A percentile compares a stretch with the other conserved stretches of the same genome.
Evolutionary conservation across 2,113 vertebrate species (phyloP).

Genomic region (Phalacrocorax carbo): DNA sequence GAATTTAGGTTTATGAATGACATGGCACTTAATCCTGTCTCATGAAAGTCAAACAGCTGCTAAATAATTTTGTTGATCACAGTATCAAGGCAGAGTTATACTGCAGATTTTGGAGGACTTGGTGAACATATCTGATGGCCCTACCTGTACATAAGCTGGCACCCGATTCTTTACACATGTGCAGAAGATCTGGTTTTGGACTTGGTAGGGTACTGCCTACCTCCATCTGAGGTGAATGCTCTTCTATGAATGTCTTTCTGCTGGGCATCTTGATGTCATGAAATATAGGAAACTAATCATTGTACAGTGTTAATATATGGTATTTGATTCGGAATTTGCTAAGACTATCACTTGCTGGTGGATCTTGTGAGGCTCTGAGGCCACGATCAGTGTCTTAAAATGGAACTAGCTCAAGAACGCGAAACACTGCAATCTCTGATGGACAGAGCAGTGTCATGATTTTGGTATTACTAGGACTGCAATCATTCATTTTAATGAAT

Average conservation of each 20-base stretch:
- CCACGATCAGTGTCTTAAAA: not conserved
- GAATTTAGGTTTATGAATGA: not conserved
- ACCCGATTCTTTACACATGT: accelerated
- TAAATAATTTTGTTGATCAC: not conserved
- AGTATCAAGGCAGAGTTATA: not conserved
- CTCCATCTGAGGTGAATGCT: not conserved
- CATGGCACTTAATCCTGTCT: not conserved
- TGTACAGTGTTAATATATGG: not conserved
- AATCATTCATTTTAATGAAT: not conserved
- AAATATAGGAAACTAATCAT: not conserved
- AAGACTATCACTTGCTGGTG: not conserved
- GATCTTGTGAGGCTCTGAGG: not conserved
- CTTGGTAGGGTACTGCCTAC: not conserved
- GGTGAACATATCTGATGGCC: not conserved
- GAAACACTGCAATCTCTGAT: not conserved
- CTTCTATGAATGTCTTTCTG: not conserved
- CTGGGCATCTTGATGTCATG: not conserved
- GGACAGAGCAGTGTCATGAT: not conserved
- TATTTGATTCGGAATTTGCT: not conserved
- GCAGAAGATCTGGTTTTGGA: not conserved
- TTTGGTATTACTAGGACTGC: not conserved
- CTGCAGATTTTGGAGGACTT: not conserved
- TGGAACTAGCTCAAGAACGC: not conserved
- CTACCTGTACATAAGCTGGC: not conserved
- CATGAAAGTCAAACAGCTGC: not conserved